These are phyloP conservation scores for Myanophis thanlyinensis DNA, from an alignment of 2,113 vertebrate genomes.

Conservation along the genomic window DNA sequence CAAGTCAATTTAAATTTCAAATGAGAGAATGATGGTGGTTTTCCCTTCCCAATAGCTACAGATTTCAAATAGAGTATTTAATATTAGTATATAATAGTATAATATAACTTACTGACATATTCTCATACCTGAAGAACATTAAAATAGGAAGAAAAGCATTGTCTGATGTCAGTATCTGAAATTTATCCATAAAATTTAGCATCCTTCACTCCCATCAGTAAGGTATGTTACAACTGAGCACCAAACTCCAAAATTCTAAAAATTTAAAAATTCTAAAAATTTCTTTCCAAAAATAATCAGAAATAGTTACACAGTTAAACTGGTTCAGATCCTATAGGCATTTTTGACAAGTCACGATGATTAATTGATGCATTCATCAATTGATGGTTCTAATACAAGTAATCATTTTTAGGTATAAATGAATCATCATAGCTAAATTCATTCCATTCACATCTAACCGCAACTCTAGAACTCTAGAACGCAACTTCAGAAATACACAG, in stretches of 20 bases:
- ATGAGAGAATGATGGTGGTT: conserved; percentile 43
- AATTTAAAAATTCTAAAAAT: background rate
- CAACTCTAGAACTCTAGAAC: background rate
- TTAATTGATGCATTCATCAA: background rate
- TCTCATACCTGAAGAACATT: conserved; percentile 34
- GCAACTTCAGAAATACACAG: background rate
- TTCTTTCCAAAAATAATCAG: background rate
- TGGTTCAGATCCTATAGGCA: background rate
- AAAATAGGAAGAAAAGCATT: conserved; percentile 36
- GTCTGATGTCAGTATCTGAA: conserved; percentile 43
- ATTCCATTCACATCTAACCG: background rate
- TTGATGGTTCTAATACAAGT: background rate
- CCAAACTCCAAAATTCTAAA: background rate
- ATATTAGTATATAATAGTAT: conserved; percentile 62
- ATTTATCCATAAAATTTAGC: background rate
- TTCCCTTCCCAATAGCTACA: conserved; percentile 51
- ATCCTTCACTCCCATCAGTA: background rate
- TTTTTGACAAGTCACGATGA: background rate
- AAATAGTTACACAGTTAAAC: background rate
- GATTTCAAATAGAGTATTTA: conserved; percentile 54
- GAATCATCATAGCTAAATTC: background rate
- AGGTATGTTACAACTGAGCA: background rate
- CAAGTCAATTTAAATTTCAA: conserved; percentile 61
- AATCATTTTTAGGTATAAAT: background rate
- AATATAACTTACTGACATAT: background rate